Base-by-base conservation (phyloP, 2,113 vertebrate genomes). In the Hipposideros armiger region DNA sequence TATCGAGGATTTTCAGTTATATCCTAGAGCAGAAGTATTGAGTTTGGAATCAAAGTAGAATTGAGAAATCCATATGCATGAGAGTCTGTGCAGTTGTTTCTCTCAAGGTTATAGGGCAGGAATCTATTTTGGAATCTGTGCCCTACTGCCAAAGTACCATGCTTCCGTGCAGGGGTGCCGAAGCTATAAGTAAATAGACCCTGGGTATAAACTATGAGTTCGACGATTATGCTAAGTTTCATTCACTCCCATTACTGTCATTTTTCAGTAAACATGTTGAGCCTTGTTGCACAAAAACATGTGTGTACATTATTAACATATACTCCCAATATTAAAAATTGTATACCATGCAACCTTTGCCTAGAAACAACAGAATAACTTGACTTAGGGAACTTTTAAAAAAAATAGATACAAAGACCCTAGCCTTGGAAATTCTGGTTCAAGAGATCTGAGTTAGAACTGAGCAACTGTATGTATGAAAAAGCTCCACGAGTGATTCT, bases 41-140 rank as follows among this genome's bases (percentile, higher is more conserved):
- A n/a, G 16, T 91, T 83, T 83, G 13, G 15, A n/a, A 78, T 60
- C 32, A 80, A 93, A 88, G 40, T 2, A 93, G 11, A 93, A 87
- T 50, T 87, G 32, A 3, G 36, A 62, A 64, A 66, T 47, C 4
- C 73, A 45, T 64, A 30, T 91, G 4, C 3, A 82, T 92, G 9
- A 30, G 7, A 78, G 22, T 58, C 1, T 47, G 36, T 54, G 32
- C 16, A 84, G 11, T 56, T 58, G 19, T 95, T 91, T 84, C 6
- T 30, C 19, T 78, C 50, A 60, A 45, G 16, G 10, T 60, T 73
- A 42, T 15, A 87, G 11, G 5, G 10, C 4, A 47, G 13, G 8
- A 66, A 50, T 73, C 22, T 24, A 11, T 84, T 28, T 15, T 52
- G 54, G n/a, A 66, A 22, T 87, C 78, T 66, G 11, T 52, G 13